Evolutionary conservation across 2,113 vertebrate species (phyloP).

Genomic region (Gymnobelideus leadbeateri): DNA sequence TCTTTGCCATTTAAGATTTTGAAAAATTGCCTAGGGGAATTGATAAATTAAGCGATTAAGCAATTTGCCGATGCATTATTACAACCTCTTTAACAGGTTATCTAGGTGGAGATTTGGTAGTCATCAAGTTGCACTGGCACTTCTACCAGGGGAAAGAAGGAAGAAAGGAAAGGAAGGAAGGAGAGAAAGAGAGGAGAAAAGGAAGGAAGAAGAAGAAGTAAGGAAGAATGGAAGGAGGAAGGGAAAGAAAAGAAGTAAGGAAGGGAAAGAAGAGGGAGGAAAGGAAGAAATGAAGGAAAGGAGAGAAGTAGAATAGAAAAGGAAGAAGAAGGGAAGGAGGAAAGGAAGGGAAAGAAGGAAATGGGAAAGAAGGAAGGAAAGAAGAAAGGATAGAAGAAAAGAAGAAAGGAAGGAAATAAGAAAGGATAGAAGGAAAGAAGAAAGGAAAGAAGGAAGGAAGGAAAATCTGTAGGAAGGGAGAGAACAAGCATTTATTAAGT

Average conservation of each 20-base stretch:
- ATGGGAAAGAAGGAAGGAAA: no score
- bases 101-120: neutral
- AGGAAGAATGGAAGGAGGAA: no score
- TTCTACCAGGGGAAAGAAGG: neutral
- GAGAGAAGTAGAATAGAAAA: neutral
- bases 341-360: neutral
- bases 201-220: neutral
- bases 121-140: neutral
- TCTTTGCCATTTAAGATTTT: neutral
- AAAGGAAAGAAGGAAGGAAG: neutral
- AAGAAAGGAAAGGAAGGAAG: neutral
- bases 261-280: no score
- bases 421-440: neutral
- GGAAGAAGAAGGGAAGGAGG: rapidly evolving
- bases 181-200: rapidly evolving
- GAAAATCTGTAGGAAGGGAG: neutral
- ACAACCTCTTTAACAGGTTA: neutral
- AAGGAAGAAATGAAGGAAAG: neutral
- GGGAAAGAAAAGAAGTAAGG: no score
- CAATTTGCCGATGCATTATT: neutral
- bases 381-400: neutral
- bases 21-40: neutral
- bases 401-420: neutral
- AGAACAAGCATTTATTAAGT: neutral
- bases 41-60: neutral